Evolutionary conservation across 2,113 vertebrate species (phyloP).

Genomic region (Pseudopipra pipra): DNA sequence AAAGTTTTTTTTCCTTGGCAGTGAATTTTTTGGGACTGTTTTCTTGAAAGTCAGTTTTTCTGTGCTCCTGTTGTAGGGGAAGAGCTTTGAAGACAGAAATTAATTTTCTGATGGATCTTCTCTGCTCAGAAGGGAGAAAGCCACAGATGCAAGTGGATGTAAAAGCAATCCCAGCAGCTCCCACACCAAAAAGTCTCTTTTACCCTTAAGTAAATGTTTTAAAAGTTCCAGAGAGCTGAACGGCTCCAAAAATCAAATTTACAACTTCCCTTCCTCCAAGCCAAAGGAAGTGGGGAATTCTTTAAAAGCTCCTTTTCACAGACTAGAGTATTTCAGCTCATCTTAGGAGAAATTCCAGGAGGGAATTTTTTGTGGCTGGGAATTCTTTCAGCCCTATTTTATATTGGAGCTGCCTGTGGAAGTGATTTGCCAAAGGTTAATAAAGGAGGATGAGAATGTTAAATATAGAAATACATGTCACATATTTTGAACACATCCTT

Average conservation of each 20-base stretch:
- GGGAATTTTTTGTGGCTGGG: neutral
- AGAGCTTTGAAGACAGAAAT: neutral
- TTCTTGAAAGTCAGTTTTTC: neutral
- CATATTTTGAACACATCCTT: neutral
- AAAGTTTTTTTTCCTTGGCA: neutral
- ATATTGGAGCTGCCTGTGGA: neutral
- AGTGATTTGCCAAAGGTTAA: neutral
- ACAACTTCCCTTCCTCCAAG: slow-evolving; percentile 49
- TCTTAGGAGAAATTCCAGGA: neutral
- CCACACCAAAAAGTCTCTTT: neutral
- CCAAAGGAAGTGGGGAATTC: slow-evolving; percentile 30
- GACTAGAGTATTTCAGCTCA: neutral
- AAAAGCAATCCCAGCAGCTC: neutral
- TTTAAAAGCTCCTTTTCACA: slow-evolving; percentile 9
- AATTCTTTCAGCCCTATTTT: neutral
- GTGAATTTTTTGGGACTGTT: neutral
- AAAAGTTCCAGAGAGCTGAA: neutral
- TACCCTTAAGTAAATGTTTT: slow-evolving; percentile 6
- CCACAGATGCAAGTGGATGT: neutral
- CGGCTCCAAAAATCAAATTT: slow-evolving; percentile 45
- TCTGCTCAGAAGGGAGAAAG: neutral
- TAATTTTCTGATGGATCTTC: neutral
- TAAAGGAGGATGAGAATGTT: neutral
- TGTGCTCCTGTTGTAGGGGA: neutral
- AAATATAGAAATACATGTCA: neutral